Conservation (phyloP, 2,113 vertebrate genomes). For the Prunella himalayana region DNA sequence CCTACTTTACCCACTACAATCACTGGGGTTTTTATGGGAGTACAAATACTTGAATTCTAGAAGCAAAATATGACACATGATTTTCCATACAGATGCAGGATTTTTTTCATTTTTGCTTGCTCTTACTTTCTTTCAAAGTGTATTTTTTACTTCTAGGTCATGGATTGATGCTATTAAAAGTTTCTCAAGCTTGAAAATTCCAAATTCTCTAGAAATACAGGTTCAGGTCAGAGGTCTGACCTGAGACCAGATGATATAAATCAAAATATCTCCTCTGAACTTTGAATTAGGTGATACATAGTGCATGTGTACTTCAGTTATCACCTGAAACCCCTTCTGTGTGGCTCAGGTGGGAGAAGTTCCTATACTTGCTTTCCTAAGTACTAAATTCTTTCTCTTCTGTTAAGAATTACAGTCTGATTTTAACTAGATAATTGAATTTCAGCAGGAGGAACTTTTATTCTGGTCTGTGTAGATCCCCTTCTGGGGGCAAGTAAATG, state of each 20-base stretch:
- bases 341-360: neutral
- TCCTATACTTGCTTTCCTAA: neutral
- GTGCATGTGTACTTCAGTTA: neutral
- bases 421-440: neutral
- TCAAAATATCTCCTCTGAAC: neutral
- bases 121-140: neutral
- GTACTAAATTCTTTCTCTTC: neutral
- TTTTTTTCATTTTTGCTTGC: neutral
- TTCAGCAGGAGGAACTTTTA: neutral
- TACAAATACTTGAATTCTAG: neutral
- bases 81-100: neutral
- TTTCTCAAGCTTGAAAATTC: neutral
- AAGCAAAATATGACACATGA: neutral
- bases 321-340: neutral
- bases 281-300: neutral
- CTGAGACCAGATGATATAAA: neutral
- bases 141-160: neutral
- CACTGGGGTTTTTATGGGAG: neutral
- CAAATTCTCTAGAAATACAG: neutral
- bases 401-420: neutral
- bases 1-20: neutral
- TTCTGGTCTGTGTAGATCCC: neutral
- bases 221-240: neutral
- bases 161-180: neutral
- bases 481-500: neutral